A percentile compares a stretch with the other conserved stretches of the same genome.
Conservation (phyloP, 1,140 invertebrate species). For the Cherax destructor region DNA sequence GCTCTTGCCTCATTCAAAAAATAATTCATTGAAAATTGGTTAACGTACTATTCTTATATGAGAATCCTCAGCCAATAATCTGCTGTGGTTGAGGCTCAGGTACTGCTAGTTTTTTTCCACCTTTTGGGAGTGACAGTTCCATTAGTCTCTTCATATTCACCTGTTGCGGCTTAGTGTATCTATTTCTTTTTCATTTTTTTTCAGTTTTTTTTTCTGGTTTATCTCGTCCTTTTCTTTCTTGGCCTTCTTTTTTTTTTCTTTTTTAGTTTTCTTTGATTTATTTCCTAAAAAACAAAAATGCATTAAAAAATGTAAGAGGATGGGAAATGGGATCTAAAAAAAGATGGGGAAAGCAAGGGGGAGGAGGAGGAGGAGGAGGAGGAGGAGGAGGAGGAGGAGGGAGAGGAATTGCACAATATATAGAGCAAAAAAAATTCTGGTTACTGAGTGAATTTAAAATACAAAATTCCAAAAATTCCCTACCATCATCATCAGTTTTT, state of each 20-base stretch:
- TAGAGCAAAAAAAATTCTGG: no score
- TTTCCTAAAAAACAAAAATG: conserved; percentile 34
- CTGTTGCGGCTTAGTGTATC: conserved; percentile 31
- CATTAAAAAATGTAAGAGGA: no score
- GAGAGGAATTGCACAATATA: no score
- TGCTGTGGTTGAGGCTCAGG: conserved; percentile 73
- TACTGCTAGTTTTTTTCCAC: conserved; percentile 37
- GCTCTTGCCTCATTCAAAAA: no score
- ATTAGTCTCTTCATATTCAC: conserved; percentile 57
- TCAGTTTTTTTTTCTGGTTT: conserved; percentile 75
- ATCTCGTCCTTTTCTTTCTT: conserved; percentile 62
- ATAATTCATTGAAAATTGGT: no score
- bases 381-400: no score
- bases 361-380: no score
- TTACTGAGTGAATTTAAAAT: no score
- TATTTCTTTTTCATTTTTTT: conserved; percentile 64
- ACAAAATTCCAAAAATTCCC: no score
- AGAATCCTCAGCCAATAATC: conserved; percentile 81
- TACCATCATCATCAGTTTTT: no score
- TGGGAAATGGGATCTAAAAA: no score
- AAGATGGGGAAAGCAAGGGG: no score
- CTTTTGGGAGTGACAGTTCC: conserved; percentile 31
- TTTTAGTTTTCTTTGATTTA: conserved; percentile 65
- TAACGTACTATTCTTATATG: conserved; percentile 56
- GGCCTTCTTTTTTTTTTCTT: conserved; percentile 63